These are phyloP conservation scores for Fabriciana adippe DNA, from an alignment of 2,888 invertebrate species.

Conservation along the genomic window DNA sequence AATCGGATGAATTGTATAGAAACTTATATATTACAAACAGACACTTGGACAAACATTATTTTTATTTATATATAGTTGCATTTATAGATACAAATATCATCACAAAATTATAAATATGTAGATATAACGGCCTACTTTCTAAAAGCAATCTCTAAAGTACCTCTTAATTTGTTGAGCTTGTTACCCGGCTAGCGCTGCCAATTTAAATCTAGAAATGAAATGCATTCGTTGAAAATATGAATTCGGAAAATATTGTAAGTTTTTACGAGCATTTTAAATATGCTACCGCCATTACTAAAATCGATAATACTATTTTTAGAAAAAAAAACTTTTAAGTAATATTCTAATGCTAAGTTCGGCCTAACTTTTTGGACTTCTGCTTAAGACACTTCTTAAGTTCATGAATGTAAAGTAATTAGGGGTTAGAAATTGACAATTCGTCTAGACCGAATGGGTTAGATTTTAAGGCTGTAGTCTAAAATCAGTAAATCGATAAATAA, in stretches of 20 bases:
- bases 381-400: too few relatives aligned
- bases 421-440: not conserved
- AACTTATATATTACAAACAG: too few relatives aligned
- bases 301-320: too few relatives aligned
- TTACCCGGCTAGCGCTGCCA: conserved; percentile 12
- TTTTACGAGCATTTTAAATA: not conserved
- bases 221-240: not conserved
- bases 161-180: conserved; percentile 22
- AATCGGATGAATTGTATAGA: too few relatives aligned
- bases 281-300: too few relatives aligned
- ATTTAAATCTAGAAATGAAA: conserved; percentile 16
- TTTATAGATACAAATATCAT: not conserved
- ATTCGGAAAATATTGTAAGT: not conserved
- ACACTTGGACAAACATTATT: too few relatives aligned
- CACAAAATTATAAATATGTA: conserved; percentile 1
- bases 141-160: conserved; percentile 21
- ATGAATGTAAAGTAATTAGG: too few relatives aligned
- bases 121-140: conserved; percentile 5
- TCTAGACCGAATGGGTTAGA: not conserved
- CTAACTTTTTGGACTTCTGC: too few relatives aligned
- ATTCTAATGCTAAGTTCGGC: too few relatives aligned
- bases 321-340: too few relatives aligned
- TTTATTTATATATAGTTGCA: not conserved
- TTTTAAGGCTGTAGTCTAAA: too few relatives aligned
- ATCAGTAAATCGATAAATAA: too few relatives aligned